Base-by-base conservation (phyloP, 92 coral and sea anemone species). In the Epizoanthus fatuus region DNA sequence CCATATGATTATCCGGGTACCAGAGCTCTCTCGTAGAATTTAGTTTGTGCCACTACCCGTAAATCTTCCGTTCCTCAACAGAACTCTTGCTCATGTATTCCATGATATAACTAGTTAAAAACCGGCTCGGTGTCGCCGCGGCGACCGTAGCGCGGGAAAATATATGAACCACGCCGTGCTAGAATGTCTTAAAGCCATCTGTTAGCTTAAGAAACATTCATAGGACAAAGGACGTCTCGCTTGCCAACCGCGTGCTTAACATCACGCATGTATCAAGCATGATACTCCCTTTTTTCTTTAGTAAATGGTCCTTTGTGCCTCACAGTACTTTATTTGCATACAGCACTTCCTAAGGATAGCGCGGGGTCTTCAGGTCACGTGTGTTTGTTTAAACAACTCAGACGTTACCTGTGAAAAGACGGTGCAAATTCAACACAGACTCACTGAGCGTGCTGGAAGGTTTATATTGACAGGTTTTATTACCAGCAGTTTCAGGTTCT, bases 151-250 rank as follows among this genome's bases (percentile, higher is more conserved):
- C 32, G 57, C 58, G 82, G 32, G 65, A 60, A 77, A 77, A 77
- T 22, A 59, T 17, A 77, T 58, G 69, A 14, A 17, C 17, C 55
- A 39, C 68, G 68, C 81, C 56, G 17, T 16, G 47, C 10, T 37
- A 32, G 47, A 12, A 39, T 8, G 45, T 55, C 29, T 9, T 8
- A 13, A 44, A 44, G 58, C 59, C 98, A 95, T 95, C 98, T 95
- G 98, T 90, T 95, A 89, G 91, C 95, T 86, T 90, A 81, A 80
- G 98, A 87, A 78, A 95, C 96, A 95, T 95, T 94, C 93, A 93
- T 62, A 74, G 91, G 91, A 95, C 98, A 95, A 95, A 95, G 72
- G 93, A 83, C 38, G 65, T 80, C 84, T 54, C 73, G 87, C 86
- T 84, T 85, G 83, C 84, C 90, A 72, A 89, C 98, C 96, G 93